Evolutionary conservation across 2,888 invertebrate species (phyloP), one percentile per base, ranked within the genome.

Genomic region (Drosophila falleni): DNA sequence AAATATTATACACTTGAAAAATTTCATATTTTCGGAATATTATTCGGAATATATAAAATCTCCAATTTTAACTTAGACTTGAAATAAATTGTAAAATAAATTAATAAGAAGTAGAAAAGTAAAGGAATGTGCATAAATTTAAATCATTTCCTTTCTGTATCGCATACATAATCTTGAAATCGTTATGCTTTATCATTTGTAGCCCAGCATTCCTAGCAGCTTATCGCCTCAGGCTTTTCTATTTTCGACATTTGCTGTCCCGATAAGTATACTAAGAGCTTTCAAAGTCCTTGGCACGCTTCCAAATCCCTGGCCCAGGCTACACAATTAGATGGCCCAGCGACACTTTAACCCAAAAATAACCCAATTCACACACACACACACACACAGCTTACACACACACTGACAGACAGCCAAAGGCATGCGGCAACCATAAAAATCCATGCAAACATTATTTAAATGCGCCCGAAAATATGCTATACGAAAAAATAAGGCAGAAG

Each of bases 391-490:
- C 35, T 13, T 16, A 51, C 47, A 46, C 5, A 51, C 9, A 19
- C 15, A 35, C 5, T 41, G 16, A 35, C 23, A 65, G 47, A 71
- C 62, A 63, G 54, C 77, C 71, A 55, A 50, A 72, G 63, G 62
- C 80, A 71, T 68, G 62, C 63, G 65, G 61, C 67, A 79, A 63
- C 76, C 78, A 74, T 80, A 71, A 78, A 78, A 80, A 78, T 80
- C 76, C 66, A 58, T 71, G 78, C 74, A 76, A 81, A 81, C 81
- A 86, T 83, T 81, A 83, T 83, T 83, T 85, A 83, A 83, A 83
- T 83, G 79, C 68, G 50, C 67, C 78, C 75, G 44, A 71, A 78
- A 86, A 86, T 83, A 80, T 85, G 84, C 71, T 78, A 56, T 47
- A 37, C 16, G 44, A 60, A 65, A 63, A 64, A 63, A 67, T 26